phyloP scores from a whole-genome alignment of 2,797 vertebrate species.

The Alosa sapidissima region DNA sequence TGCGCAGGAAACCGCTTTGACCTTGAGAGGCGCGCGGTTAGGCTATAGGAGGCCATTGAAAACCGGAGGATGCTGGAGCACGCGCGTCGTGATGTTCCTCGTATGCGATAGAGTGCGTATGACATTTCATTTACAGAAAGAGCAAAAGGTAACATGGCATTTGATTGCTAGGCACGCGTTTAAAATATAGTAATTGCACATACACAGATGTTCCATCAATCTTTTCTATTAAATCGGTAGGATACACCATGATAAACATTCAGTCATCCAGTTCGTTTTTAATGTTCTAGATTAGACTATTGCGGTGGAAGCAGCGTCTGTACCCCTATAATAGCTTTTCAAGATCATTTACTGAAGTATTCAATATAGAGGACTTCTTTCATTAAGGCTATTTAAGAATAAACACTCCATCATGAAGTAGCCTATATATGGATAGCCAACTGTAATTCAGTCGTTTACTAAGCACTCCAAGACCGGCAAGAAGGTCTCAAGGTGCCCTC shows the following conservation, averaged over 20 bases:
- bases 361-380: no score
- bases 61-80: conserved; percentile 4
- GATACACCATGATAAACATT: not conserved
- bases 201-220: not conserved
- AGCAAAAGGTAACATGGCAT: not conserved
- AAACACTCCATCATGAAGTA: not conserved
- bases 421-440: no score
- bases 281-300: no score
- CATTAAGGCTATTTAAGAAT: not conserved
- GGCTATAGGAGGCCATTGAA: not conserved
- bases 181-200: no score
- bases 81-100: not conserved
- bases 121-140: not conserved
- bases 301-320: no score
- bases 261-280: not conserved
- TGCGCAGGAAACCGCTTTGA: not conserved
- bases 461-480: no score
- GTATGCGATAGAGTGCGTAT: not conserved
- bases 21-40: not conserved
- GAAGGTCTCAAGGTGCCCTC: no score
- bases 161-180: no score
- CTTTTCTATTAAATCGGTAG: not conserved
- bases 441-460: no score
- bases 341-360: no score
- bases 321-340: no score